Evolutionary conservation across 2,797 vertebrate genomes (phyloP).

Genomic region (Sebastes itinus): DNA sequence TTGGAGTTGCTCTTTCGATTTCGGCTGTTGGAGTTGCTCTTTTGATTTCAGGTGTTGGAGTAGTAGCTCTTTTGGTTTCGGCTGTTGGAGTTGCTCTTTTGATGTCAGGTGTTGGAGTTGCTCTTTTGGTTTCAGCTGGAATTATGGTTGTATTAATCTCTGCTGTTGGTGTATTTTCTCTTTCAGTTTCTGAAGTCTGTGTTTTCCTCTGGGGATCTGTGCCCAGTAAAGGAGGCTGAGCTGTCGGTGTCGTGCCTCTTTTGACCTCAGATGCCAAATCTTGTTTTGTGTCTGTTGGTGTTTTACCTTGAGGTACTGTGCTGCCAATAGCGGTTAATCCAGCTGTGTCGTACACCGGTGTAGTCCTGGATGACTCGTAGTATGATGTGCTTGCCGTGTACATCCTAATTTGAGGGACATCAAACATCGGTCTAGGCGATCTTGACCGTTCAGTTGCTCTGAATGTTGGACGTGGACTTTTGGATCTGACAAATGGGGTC

Average conservation of each 20-base stretch:
- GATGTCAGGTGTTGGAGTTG: constrained; percentile 27
- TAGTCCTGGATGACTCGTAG: constrained; percentile 75
- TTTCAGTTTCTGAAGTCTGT: constrained; percentile 48
- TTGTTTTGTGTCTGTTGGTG: constrained; percentile 45
- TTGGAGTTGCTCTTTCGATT: constrained; percentile 30
- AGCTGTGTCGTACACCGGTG: constrained; percentile 74
- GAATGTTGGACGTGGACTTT: constrained; percentile 79
- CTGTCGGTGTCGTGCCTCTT: constrained; percentile 43
- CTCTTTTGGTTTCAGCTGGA: constrained; percentile 34
- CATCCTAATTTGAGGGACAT: constrained; percentile 84
- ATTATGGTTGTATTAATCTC: constrained; percentile 35
- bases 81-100: constrained; percentile 29
- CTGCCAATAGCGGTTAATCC: constrained; percentile 71
- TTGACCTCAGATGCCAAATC: constrained; percentile 39
- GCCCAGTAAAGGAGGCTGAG: constrained; percentile 32
- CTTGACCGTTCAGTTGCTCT: constrained; percentile 72
- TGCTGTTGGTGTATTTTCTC: constrained; percentile 22
- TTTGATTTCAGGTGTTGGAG: constrained; percentile 52
- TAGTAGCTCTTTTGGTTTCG: constrained; percentile 49
- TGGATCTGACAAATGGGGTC: constrained; percentile 56
- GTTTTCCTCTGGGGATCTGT: constrained; percentile 44
- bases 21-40: constrained; percentile 49
- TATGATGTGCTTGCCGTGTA: constrained; percentile 82
- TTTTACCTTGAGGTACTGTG: constrained; percentile 64
- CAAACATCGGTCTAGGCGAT: constrained; percentile 83